These are phyloP conservation scores for Teleiodes luculella DNA, from an alignment of 2,888 invertebrate species.

Conservation along the genomic window DNA sequence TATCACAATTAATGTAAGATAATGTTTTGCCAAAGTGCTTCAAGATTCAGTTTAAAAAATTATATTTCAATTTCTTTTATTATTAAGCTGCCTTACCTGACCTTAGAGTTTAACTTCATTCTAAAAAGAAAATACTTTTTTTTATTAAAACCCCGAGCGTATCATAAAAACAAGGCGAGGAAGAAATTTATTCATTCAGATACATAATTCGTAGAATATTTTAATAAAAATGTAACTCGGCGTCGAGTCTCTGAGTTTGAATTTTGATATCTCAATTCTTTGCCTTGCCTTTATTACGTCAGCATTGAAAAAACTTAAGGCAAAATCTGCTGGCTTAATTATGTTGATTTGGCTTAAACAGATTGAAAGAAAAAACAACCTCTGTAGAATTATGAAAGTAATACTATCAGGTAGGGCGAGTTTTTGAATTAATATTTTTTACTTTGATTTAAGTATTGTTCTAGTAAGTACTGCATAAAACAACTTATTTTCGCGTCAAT, in stretches of 20 bases:
- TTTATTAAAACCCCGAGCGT: constrained; percentile 15
- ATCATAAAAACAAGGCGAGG: constrained; percentile 15
- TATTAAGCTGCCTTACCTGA: too few species aligned
- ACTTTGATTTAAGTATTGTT: too few species aligned
- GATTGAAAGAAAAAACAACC: neutral
- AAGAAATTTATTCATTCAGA: constrained; percentile 19
- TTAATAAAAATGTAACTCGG: constrained; percentile 16
- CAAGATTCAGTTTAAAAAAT: too few species aligned
- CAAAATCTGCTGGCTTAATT: neutral
- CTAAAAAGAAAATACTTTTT: constrained; percentile 1
- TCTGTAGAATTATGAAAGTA: neutral
- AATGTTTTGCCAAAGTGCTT: neutral
- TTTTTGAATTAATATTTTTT: too few species aligned
- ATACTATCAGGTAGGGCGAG: too few species aligned
- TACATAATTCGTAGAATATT: constrained; percentile 18
- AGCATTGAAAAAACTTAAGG: neutral
- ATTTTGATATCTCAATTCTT: constrained; percentile 18
- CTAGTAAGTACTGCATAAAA: too few species aligned
- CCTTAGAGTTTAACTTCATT: neutral
- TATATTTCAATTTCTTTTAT: too few species aligned
- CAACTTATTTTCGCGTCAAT: too few species aligned
- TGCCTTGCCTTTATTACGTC: neutral
- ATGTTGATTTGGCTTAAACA: neutral
- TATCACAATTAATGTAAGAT: neutral
- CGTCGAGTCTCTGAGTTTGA: constrained; percentile 9